Percentiles rank a stretch among this genome's conserved stretches.
These are phyloP conservation scores for Tiliqua scincoides DNA, from an alignment of 2,113 vertebrate genomes.

Conservation along the genomic window DNA sequence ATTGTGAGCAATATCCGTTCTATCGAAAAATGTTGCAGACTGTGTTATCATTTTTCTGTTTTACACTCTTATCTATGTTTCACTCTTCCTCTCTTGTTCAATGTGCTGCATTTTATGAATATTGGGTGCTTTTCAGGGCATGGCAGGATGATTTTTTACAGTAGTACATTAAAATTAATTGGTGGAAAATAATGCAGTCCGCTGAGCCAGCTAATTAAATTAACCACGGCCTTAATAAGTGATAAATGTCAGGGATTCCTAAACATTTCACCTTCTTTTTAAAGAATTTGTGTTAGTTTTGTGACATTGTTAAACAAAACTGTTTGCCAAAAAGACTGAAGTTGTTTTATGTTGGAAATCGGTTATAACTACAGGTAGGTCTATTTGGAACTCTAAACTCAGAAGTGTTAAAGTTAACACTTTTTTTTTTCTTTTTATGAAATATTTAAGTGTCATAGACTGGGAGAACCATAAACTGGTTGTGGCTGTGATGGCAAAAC, in stretches of 20 bases:
- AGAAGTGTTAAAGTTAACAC: conserved; percentile 41
- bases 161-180: conserved; percentile 4
- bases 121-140: neutral
- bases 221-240: neutral
- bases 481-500: conserved; percentile 53
- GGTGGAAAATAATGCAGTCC: neutral
- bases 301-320: conserved; percentile 32
- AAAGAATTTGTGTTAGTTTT: conserved; percentile 22
- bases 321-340: conserved; percentile 21
- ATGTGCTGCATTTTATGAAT: neutral
- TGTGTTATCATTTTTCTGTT: conserved; percentile 4
- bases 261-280: conserved; percentile 42
- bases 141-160: neutral
- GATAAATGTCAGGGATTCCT: conserved; percentile 14
- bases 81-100: neutral
- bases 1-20: neutral
- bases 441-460: conserved; percentile 32
- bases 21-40: neutral
- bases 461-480: conserved; percentile 25
- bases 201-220: neutral
- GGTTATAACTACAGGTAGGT: neutral
- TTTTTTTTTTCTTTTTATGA: conserved; percentile 17
- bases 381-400: conserved; percentile 22
- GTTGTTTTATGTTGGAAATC: conserved; percentile 44
- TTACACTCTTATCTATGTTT: conserved; percentile 12